Conservation (phyloP, 1,140 invertebrate genomes). For the Riptortus pedestris region DNA sequence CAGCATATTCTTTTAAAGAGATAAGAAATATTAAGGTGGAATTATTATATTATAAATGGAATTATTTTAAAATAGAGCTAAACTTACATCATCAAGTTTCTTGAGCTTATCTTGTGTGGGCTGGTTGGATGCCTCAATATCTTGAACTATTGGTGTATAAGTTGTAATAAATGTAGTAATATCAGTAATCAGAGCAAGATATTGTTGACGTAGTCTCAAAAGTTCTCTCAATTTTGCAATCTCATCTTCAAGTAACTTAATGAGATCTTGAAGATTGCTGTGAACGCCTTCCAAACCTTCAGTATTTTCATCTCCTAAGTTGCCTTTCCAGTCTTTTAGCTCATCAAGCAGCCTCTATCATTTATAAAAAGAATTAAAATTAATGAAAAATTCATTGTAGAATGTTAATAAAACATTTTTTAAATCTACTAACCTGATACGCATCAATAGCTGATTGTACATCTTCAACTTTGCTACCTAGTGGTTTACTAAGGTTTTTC, state of each 20-base stretch:
- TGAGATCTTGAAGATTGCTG: constrained; percentile 65
- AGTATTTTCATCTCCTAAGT: constrained; percentile 54
- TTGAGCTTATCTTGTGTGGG: constrained; percentile 78
- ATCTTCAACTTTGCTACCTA: constrained; percentile 74
- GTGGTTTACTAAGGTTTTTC: constrained; percentile 68
- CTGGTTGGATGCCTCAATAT: constrained; percentile 12
- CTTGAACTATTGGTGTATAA: constrained; percentile 66
- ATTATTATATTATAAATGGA: too few relatives aligned
- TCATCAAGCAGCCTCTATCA: constrained; percentile 57
- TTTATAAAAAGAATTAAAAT: constrained; percentile 2
- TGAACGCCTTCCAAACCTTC: constrained; percentile 65
- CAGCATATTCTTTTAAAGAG: too few relatives aligned
- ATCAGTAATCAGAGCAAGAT: constrained; percentile 70
- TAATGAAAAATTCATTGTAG: constrained; percentile 7
- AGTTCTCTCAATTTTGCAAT: constrained; percentile 65
- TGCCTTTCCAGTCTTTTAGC: constrained; percentile 66
- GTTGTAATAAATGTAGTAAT: constrained; percentile 77
- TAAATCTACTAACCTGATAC: constrained; percentile 50
- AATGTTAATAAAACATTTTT: not conserved
- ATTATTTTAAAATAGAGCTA: not conserved
- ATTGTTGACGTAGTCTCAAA: constrained; percentile 72
- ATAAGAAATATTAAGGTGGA: too few relatives aligned
- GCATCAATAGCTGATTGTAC: constrained; percentile 63
- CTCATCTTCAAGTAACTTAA: constrained; percentile 70
- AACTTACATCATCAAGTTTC: constrained; percentile 63